Conservation (phyloP, 2,113 vertebrate species). For the Beaufortia kweichowensis region DNA sequence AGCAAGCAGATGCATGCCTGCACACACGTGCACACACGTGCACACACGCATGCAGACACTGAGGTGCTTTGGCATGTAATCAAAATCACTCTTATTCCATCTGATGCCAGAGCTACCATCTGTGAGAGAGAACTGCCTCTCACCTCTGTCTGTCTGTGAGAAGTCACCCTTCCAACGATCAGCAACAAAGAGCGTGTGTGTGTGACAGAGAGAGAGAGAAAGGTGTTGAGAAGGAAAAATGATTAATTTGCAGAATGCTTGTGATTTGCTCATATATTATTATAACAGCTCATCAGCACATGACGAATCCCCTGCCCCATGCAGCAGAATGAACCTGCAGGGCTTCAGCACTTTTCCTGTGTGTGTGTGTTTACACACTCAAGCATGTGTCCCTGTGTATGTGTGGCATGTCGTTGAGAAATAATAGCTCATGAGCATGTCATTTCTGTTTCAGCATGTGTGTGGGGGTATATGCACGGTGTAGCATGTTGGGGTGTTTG, state of each 20-base stretch:
- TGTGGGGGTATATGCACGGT: conserved; percentile 17
- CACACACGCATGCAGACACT: conserved; percentile 61
- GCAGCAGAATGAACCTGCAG: conserved; percentile 80
- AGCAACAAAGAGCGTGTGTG: conserved; percentile 73
- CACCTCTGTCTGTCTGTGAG: conserved; percentile 85
- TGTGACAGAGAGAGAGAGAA: conserved; percentile 64
- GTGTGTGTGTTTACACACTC: conserved; percentile 50
- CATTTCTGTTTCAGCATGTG: conserved; percentile 43
- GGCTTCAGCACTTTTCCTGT: conserved; percentile 83
- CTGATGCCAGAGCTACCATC: conserved; percentile 94
- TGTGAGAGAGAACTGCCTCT: conserved; percentile 82
- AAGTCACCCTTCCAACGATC: conserved; percentile 79
- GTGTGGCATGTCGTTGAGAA: conserved; percentile 48
- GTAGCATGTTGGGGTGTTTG: conserved; percentile 4
- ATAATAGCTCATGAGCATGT: conserved; percentile 52
- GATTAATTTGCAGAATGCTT: conserved; percentile 93
- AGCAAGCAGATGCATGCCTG: conserved; percentile 15
- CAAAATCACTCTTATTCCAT: conserved; percentile 91
- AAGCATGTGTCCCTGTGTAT: conserved; percentile 60
- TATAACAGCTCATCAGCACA: conserved; percentile 92
- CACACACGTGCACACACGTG: conserved; percentile 12
- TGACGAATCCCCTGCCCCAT: conserved; percentile 84
- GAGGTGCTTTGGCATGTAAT: conserved; percentile 86
- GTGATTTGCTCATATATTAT: conserved; percentile 94
- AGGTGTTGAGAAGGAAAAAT: conserved; percentile 69